Base-by-base conservation (phyloP, 2,797 vertebrate genomes). In the Notolepis coatsorum region DNA sequence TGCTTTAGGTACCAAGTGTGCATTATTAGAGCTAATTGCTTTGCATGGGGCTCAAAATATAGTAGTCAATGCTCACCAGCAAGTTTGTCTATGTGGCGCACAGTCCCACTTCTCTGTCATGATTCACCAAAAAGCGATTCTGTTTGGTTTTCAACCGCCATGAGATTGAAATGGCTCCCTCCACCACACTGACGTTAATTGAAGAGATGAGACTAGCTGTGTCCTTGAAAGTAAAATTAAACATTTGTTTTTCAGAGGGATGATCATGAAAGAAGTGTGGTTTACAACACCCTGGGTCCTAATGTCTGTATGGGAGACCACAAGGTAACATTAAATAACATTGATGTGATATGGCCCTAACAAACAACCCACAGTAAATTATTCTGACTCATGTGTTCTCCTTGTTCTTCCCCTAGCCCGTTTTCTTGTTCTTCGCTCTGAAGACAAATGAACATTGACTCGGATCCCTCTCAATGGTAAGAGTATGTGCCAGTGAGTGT, bases 281-380 rank as follows among this genome's bases (percentile, higher is more conserved):
- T 87, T 41, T 95, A 95, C 75, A 80, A 94, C 85, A 92, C 91
- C 9, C 63, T 95, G 67, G 94, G 94, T 56, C 74, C 89, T 10
- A 86, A 90, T 2, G 87, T 94, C 67, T 95, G 94, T 33, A 95
- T 94, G 94, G 94, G 94, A 62, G 94, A 95, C 85, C 94, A 95
- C 71, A 95, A 95, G 92, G 94, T 95, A 85, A 79, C 38, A 2
- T 7, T n/a, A n/a, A 55, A 31, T 4, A 64, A 2, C 2, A 6
- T 37, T 1, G 12, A n/a, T 2, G 2, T 3, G 5, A 37, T 28
- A 4, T 39, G 3, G 17, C 13, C n/a, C 21, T 35, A 37, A 4
- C 18, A 23, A 39, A 52, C 42, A 20, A 59, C 35, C 37, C 27
- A 5, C 21, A 25, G 23, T 52, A 27, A 13, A 5, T 5, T 15